Evolutionary conservation across 1,140 invertebrate species (phyloP).

Genomic region (Hirudo medicinalis): DNA sequence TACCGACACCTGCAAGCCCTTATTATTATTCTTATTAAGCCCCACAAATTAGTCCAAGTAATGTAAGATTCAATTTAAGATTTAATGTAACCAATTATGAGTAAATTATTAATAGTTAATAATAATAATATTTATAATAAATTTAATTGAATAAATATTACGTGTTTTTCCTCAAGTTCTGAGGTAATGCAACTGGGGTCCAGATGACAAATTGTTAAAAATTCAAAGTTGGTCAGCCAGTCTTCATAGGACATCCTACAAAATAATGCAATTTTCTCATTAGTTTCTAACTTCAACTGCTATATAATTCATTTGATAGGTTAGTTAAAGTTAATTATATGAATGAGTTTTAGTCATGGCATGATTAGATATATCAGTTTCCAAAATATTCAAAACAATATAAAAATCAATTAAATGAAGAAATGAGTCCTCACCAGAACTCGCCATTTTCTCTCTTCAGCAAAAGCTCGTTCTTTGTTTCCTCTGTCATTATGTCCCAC

Average conservation of each 20-base stretch:
- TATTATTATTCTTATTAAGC: too few species aligned
- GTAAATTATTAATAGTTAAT: too few species aligned
- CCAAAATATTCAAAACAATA: too few species aligned
- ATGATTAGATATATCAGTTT: too few species aligned
- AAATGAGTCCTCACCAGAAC: slow-evolving; percentile 32
- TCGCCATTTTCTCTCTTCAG: slow-evolving; percentile 34
- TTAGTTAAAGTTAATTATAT: neutral
- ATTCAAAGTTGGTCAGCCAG: slow-evolving; percentile 34
- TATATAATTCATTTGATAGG: neutral
- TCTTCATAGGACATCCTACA: slow-evolving; percentile 35
- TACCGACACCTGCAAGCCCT: too few species aligned
- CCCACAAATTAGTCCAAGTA: too few species aligned
- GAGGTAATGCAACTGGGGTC: slow-evolving; percentile 30
- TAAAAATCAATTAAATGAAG: slow-evolving; percentile 10
- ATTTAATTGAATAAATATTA: neutral
- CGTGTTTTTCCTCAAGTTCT: slow-evolving; percentile 7
- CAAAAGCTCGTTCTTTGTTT: slow-evolving; percentile 29
- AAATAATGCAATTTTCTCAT: neutral
- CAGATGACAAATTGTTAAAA: slow-evolving; percentile 33
- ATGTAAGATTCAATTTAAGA: too few species aligned
- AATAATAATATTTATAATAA: too few species aligned
- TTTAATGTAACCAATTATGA: too few species aligned
- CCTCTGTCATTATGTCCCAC: slow-evolving; percentile 28
- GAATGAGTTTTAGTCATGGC: neutral
- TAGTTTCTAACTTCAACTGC: neutral